Percentiles rank a stretch among this genome's conserved stretches.
These are phyloP conservation scores for Eremobia ochroleuca DNA, from an alignment of 2,888 invertebrate genomes.

Conservation along the genomic window DNA sequence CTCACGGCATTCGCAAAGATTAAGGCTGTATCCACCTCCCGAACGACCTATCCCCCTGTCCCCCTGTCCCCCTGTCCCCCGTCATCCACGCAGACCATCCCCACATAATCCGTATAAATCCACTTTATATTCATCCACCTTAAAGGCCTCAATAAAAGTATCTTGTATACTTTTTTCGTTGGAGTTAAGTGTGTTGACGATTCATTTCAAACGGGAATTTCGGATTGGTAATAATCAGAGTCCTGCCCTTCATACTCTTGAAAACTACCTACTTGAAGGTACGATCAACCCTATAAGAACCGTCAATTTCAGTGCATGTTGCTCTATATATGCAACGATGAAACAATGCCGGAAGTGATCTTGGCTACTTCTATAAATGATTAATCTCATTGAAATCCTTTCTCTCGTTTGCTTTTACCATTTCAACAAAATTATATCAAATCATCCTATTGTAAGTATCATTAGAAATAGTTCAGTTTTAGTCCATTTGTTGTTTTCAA, in stretches of 20 bases:
- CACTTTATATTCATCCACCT: slow-evolving; percentile 91
- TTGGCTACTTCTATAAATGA: too few relatives aligned
- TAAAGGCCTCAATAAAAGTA: slow-evolving; percentile 89
- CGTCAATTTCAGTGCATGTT: background rate
- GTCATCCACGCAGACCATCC: slow-evolving; percentile 79
- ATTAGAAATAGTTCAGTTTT: background rate
- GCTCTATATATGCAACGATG: background rate
- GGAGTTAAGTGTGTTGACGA: slow-evolving; percentile 71
- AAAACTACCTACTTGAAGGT: background rate
- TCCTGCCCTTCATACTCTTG: background rate
- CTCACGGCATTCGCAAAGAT: slow-evolving; percentile 87
- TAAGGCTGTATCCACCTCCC: slow-evolving; percentile 81
- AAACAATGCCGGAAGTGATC: too few relatives aligned
- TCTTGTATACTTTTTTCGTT: slow-evolving; percentile 81
- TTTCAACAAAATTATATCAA: background rate
- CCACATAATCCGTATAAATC: slow-evolving; percentile 89
- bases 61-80: slow-evolving; percentile 63
- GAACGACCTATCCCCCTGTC: slow-evolving; percentile 70
- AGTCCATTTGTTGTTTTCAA: background rate
- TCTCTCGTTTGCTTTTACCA: background rate
- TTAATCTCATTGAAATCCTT: background rate
- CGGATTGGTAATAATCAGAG: slow-evolving; percentile 26
- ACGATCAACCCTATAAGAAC: background rate
- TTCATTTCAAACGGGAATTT: slow-evolving; percentile 60
- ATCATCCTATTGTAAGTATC: background rate